Base-by-base conservation (phyloP, 2,797 vertebrate genomes). In the Pseudopleuronectes americanus region DNA sequence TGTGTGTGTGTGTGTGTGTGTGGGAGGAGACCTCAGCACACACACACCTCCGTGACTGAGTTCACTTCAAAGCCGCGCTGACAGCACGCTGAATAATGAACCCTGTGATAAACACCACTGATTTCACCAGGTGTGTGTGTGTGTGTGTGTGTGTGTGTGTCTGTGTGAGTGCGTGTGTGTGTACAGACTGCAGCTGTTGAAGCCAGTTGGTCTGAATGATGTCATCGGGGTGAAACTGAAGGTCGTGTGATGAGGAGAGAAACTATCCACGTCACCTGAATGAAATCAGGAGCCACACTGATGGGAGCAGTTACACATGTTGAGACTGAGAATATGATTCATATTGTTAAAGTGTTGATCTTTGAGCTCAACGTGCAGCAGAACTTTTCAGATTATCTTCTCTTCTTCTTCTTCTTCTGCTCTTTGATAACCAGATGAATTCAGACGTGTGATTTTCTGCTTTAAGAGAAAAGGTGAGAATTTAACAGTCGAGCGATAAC, bases 61-160 rank as follows among this genome's bases (percentile, higher is more conserved):
- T 41, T 80, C 72, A 74, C 53, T 74, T 73, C 71, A 74, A 48
- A 77, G 71, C 24, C 57, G 75, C 65, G 71, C 68, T 66, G 71
- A 84, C 75, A 81, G 63, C 45, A 16, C 2, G 2, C 62, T 83
- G 76, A 81, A 33, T 82, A 79, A 87, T 84, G 76, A 81, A 68
- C 26, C 22, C 21, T 73, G 70, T 66, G 77, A 83, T 87, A 84
- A 83, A 86, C 85, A 78, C 70, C 59, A 49, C 74, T 70, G 61
- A 80, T 76, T 71, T 72, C 70, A 80, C 69, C 70, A 86, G 77
- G 79, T 81, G 84, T 79, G 68, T 64, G 71, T 41, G 58, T 57
- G 53, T 63, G 60, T 63, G 58, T 61, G 52, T 60, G 63, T 49
- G 22, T 64, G 57, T 52, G 57, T 55, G 67, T 57, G 60, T 49